A percentile compares a stretch with the other conserved stretches of the same genome.
Conservation (phyloP, 2,888 invertebrate species). For the Pycnomerus fuliginosus region DNA sequence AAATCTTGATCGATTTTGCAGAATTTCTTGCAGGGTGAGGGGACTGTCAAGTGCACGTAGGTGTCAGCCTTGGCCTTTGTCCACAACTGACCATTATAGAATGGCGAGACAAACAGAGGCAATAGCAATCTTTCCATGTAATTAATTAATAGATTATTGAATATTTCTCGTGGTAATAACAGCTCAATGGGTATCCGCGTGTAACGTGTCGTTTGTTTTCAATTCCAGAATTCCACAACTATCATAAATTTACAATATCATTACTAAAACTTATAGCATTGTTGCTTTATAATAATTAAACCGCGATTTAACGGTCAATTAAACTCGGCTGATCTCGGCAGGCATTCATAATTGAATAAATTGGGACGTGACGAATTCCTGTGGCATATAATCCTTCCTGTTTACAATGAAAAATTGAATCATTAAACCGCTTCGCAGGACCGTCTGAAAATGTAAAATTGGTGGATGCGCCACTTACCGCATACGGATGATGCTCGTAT, state of each 20-base stretch:
- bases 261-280: not conserved
- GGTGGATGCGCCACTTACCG: too few species aligned
- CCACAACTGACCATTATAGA: slow-evolving; percentile 28
- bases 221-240: not conserved
- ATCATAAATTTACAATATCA: not conserved
- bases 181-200: slow-evolving; percentile 6
- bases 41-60: slow-evolving; percentile 23
- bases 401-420: too few species aligned
- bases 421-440: too few species aligned
- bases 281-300: slow-evolving; percentile 5
- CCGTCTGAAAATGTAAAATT: too few species aligned
- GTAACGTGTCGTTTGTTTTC: too few species aligned
- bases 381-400: too few species aligned
- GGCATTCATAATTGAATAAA: slow-evolving; percentile 4
- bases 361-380: too few species aligned
- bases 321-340: slow-evolving; percentile 1
- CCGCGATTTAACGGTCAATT: slow-evolving; percentile 8
- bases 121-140: slow-evolving; percentile 13
- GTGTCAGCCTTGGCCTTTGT: slow-evolving; percentile 38
- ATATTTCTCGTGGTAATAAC: slow-evolving; percentile 4
- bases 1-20: too few species aligned
- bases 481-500: too few species aligned
- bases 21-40: slow-evolving; percentile 15
- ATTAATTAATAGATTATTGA: slow-evolving; percentile 19
- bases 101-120: slow-evolving; percentile 20